Base-by-base conservation (phyloP, 2,797 vertebrate genomes). In the Myiothlypis coronata region DNA sequence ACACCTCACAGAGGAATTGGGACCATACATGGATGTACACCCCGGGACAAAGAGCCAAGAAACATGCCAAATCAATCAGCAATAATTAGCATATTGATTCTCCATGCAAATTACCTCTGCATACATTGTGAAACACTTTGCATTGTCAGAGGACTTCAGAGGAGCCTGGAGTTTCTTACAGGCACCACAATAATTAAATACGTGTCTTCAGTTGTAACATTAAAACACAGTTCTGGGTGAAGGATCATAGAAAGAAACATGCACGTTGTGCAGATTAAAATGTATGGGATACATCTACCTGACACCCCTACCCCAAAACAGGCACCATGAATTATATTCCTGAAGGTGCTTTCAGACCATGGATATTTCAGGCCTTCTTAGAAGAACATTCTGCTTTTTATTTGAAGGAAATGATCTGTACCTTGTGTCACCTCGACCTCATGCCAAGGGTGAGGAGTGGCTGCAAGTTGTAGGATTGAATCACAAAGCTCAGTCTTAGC, bases 31-130 rank as follows among this genome's bases (percentile, higher is more conserved):
- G 87, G 83, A 78, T 77, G 24, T 35, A 34, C 22, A 75, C 35
- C 43, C 69, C 43, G 24, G 76, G 87, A 96, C 79, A 47, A 83
- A 71, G 57, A 90, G 90, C 68, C 79, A 85, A 89, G 76, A 92
- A 68, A 69, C 61, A 76, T 0, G 0, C 57, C 63, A 60, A 74
- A 95, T 78, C 77, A 91, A 24, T 71, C 60, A 86, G 75, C 5
- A 83, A 56, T 57, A 94, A 94, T 95, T 94, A 94, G 60, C 83
- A 84, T 96, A 96, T 93, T 93, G 89, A 81, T 93, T 96, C 70
- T 95, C 74, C 50, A 69, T 90, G 83, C 77, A 94, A 95, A 91
- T 96, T 88, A 91, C 67, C 44, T 94, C 77, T 86, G 76, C 80
- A 53, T 88, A 47, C 22, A 14, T 91, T 93, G 77, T 79, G 89